Conservation (phyloP, 1,140 invertebrate genomes). For the Araneus ventricosus region DNA sequence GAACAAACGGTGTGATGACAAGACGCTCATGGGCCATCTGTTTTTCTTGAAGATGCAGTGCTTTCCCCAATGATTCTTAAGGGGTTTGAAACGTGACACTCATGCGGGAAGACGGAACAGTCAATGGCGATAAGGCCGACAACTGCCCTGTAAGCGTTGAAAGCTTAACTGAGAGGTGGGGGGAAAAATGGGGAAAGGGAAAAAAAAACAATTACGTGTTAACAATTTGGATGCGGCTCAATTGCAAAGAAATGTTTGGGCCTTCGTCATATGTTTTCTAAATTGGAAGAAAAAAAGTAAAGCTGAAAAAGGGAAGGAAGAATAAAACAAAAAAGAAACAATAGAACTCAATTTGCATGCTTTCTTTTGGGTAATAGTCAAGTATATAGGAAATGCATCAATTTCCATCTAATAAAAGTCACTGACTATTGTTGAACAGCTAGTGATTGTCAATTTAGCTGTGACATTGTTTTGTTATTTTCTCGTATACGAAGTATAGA, state of each 20-base stretch:
- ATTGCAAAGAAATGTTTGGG: not conserved
- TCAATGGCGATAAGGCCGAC: not conserved
- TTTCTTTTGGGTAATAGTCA: not conserved
- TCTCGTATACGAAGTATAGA: too few species aligned
- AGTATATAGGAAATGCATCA: not conserved
- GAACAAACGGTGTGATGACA: slow-evolving; percentile 34
- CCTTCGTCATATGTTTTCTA: not conserved
- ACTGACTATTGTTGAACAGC: too few species aligned
- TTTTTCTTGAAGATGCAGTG: slow-evolving; percentile 28
- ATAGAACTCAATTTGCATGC: not conserved
- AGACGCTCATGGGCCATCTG: slow-evolving; percentile 23
- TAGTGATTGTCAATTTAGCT: too few species aligned
- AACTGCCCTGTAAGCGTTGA: slow-evolving; percentile 12
- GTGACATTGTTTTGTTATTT: too few species aligned
- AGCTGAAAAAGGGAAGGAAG: not conserved
- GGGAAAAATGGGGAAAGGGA: not conserved
- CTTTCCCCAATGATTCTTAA: slow-evolving; percentile 5
- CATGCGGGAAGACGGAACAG: not conserved
- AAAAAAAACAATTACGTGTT: not conserved
- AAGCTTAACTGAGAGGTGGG: not conserved
- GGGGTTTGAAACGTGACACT: slow-evolving; percentile 13
- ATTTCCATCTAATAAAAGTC: too few species aligned
- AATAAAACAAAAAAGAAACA: not conserved
- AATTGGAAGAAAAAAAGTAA: not conserved
- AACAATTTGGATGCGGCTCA: not conserved